Percentiles rank a stretch among this genome's conserved stretches.
Conservation (phyloP, 2,113 vertebrate species). For the Oryzias woworae region DNA sequence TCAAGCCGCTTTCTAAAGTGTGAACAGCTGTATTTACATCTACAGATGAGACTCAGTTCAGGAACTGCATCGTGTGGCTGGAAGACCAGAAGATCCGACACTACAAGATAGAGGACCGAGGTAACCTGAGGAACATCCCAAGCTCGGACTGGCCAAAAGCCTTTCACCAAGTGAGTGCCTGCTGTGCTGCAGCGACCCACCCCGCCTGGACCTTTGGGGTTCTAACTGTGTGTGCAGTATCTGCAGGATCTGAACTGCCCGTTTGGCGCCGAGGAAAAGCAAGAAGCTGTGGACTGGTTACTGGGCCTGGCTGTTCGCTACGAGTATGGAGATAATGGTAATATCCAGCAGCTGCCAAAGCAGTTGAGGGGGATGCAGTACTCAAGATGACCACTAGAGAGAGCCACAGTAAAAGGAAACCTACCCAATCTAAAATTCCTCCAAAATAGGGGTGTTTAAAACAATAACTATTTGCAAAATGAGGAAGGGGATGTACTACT, state of each 20-base stretch:
- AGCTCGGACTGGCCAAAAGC: conserved; percentile 90
- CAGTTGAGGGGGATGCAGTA: background rate
- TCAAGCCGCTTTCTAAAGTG: background rate
- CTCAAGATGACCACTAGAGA: conserved; percentile 48
- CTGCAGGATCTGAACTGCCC: conserved; percentile 92
- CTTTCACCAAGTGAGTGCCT: conserved; percentile 84
- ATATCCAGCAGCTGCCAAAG: background rate
- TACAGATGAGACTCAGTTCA: conserved; percentile 94
- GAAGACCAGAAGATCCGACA: conserved; percentile 98
- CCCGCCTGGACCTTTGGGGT: no score
- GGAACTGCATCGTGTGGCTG: conserved; percentile 97
- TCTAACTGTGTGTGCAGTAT: conserved; percentile 77
- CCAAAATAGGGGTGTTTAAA: no score
- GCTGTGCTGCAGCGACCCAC: background rate
- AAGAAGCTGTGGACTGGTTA: conserved; percentile 92
- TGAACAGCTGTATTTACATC: background rate
- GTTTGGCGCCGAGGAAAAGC: conserved; percentile 84
- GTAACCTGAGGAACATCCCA: conserved; percentile 93
- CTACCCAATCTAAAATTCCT: no score
- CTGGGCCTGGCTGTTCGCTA: conserved; percentile 94
- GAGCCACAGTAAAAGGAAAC: conserved; percentile 21
- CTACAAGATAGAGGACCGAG: conserved; percentile 97
- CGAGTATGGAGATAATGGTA: conserved; percentile 97
- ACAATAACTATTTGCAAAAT: background rate
- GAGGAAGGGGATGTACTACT: no score